These are phyloP conservation scores for Ophiodon elongatus DNA, from an alignment of 2,113 vertebrate species.

Conservation along the genomic window DNA sequence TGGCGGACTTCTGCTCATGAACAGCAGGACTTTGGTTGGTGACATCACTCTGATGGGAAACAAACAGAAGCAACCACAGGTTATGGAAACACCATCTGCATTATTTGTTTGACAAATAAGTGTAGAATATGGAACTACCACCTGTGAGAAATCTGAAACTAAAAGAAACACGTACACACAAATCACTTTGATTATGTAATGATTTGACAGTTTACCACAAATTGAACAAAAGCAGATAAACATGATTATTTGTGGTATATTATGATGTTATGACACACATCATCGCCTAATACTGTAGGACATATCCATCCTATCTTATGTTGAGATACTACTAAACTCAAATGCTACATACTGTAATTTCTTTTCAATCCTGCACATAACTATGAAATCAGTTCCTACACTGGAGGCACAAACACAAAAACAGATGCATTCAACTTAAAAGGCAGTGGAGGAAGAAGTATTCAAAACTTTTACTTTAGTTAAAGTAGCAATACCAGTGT, in stretches of 20 bases:
- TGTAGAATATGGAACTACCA: not conserved
- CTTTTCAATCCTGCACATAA: not conserved
- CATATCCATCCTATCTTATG: not conserved
- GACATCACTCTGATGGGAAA: constrained; percentile 45
- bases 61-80: constrained; percentile 33
- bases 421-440: not conserved
- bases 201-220: not conserved
- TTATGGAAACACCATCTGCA: not conserved
- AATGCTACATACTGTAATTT: not conserved
- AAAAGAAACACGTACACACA: not conserved
- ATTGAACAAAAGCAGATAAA: not conserved
- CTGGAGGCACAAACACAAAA: not conserved
- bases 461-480: too few relatives aligned
- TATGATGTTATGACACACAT: not conserved
- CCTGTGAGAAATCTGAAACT: not conserved
- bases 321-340: not conserved
- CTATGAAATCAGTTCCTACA: not conserved
- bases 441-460: too few relatives aligned
- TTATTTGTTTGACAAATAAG: not conserved
- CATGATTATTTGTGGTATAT: not conserved
- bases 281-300: not conserved
- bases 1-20: constrained; percentile 37
- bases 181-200: not conserved
- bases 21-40: not conserved
- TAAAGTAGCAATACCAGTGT: too few relatives aligned